These are phyloP conservation scores for Ochotona princeps DNA, from an alignment of 2,113 vertebrate genomes.

Conservation along the genomic window DNA sequence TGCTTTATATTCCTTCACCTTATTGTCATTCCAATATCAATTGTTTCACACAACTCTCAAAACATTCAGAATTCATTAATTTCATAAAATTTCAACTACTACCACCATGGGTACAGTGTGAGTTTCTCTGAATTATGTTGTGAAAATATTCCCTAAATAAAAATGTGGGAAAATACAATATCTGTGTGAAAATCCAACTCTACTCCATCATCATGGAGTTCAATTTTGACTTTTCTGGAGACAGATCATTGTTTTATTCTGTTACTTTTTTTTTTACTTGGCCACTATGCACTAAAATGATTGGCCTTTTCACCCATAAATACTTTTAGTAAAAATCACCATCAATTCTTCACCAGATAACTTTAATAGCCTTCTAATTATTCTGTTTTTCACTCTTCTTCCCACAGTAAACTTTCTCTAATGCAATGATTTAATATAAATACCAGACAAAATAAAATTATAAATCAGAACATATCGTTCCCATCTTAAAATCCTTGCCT, in stretches of 20 bases:
- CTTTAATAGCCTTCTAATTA: neutral
- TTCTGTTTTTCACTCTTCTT: neutral
- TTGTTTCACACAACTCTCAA: neutral
- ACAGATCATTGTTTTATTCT: neutral
- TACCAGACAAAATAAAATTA: neutral
- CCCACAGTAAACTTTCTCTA: neutral
- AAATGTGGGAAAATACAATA: neutral
- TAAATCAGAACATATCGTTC: neutral
- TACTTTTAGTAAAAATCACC: neutral
- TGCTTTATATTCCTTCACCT: neutral
- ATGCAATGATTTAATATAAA: neutral
- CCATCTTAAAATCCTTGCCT: neutral
- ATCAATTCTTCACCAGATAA: neutral
- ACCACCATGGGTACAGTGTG: neutral
- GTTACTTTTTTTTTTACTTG: neutral
- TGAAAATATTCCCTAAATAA: too few species aligned
- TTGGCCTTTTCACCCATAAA: neutral
- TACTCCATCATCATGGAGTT: neutral
- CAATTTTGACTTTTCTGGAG: neutral
- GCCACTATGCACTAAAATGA: neutral
- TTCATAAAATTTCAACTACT: neutral
- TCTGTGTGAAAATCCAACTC: neutral
- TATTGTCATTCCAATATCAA: neutral
- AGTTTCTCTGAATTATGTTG: neutral
- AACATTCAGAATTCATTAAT: neutral